Evolutionary conservation across 2,113 vertebrate genomes (phyloP), one percentile per base, ranked within the genome.

Genomic region (Trichechus manatus): DNA sequence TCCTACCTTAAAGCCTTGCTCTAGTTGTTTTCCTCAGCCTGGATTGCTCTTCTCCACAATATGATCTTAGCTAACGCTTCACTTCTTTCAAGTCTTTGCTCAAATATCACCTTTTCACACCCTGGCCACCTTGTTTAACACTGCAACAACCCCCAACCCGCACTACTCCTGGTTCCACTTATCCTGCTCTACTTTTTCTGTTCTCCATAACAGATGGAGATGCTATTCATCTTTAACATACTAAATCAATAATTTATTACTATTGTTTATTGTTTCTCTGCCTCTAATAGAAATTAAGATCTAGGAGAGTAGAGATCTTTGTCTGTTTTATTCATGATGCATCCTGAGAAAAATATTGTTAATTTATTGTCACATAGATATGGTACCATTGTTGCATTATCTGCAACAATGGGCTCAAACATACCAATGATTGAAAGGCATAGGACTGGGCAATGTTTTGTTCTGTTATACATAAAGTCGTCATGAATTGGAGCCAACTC

Each of bases 231-330:
- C 33, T 59, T 13, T 39, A 79, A 29, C 6, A 74, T 15, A 44
- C 19, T 66, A 36, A 66, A 31, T 59, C 53, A 36, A 6, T 70
- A 14, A 59, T 53, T n/a, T 59, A 17, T 20, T 56, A 56, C 33
- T 39, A 44, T 72, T 13, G 2, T 27, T 75, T 61, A 50, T 23
- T 25, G 9, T 88, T 23, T 39, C 31, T 81, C 23, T 68, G 0
- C 20, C 1, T 17, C 78, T 64, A 72, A 10, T 72, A 72, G 56
- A 75, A 94, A 94, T 56, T 89, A 95, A 93, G 29, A 86, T n/a
- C 27, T 29, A 36, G 0, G 44, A 80, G 10, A 6, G 10, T 3
- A 94, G 22, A 27, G 33, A 92, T 59, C 15, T 89, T 89, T 88
- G 36, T 56, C 53, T 59, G 14, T 14, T 93, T 61, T 31, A 3